phyloP scores from a whole-genome alignment of 2,113 vertebrate species.

The Drymodes brunneopygia region DNA sequence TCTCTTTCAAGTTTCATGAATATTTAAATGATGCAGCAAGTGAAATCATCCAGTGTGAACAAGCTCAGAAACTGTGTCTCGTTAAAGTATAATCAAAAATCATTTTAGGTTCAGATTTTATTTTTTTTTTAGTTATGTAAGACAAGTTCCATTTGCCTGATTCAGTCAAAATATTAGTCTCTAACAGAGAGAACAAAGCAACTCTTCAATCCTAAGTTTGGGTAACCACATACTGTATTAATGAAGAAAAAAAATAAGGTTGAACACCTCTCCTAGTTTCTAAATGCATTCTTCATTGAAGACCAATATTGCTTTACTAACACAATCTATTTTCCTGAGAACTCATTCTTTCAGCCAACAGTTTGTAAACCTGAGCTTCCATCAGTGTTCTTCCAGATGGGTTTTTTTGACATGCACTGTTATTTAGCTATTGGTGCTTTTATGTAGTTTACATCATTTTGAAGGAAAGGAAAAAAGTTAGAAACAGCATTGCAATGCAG shows the following conservation, averaged over 20 bases:
- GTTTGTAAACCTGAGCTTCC: not conserved
- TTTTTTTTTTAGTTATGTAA: not conserved
- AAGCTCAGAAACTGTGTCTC: not conserved
- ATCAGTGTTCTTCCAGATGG: not conserved
- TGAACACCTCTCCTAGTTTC: not conserved
- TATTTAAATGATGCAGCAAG: slow-evolving; percentile 47
- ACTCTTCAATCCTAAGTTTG: not conserved
- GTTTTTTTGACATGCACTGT: not conserved
- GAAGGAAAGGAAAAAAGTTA: not conserved
- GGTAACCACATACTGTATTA: not conserved
- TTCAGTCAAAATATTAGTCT: not conserved
- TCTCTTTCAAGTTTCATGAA: slow-evolving; percentile 28
- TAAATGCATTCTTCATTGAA: not conserved
- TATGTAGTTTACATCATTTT: not conserved
- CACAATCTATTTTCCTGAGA: not conserved
- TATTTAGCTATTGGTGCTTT: not conserved
- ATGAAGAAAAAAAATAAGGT: not conserved
- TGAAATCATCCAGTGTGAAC: slow-evolving; percentile 22
- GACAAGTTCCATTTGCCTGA: not conserved
- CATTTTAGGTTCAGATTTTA: not conserved
- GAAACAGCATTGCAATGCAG: not conserved
- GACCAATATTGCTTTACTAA: not conserved
- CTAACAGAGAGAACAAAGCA: not conserved
- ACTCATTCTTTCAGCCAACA: not conserved
- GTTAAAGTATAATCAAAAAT: slow-evolving; percentile 6